Percentiles rank a stretch among this genome's conserved stretches.
Conservation (phyloP, 2,888 invertebrate genomes). For the Azorinus chamasolen region DNA sequence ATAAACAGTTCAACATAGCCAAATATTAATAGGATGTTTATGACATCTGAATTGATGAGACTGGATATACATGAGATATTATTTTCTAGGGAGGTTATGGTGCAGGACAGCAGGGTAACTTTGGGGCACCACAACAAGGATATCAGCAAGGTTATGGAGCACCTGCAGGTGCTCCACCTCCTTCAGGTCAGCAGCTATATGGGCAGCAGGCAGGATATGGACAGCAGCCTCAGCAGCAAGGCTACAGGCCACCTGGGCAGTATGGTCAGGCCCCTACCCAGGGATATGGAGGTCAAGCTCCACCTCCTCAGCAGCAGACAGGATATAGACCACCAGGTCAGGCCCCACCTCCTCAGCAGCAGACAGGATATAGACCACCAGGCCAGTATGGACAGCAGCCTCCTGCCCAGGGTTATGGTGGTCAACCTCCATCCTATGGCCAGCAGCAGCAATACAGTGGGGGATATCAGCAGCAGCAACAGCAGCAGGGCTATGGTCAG, state of each 20-base stretch:
- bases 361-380: conserved; percentile 39
- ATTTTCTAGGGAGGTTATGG: conserved; percentile 13
- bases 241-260: conserved; percentile 48
- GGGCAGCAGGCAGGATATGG: conserved; percentile 45
- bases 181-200: conserved; percentile 4
- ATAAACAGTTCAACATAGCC: no score
- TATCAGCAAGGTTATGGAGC: conserved; percentile 65
- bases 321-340: conserved; percentile 46
- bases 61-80: no score
- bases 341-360: conserved; percentile 42
- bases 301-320: conserved; percentile 32
- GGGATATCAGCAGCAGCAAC: conserved; percentile 50
- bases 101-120: conserved; percentile 17
- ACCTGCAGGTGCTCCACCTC: conserved; percentile 47
- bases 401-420: conserved; percentile 44
- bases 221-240: conserved; percentile 39
- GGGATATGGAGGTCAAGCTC: conserved; percentile 47
- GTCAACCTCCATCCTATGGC: conserved; percentile 56
- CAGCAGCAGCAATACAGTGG: conserved; percentile 55
- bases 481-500: conserved; percentile 40
- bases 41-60: no score
- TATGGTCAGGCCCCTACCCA: conserved; percentile 28
- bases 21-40: no score
- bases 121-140: conserved; percentile 46
- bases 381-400: conserved; percentile 43